Evolutionary conservation across 1,140 invertebrate genomes (phyloP), one percentile per base, ranked within the genome.

Genomic region (Pseudoatta argentina): DNA sequence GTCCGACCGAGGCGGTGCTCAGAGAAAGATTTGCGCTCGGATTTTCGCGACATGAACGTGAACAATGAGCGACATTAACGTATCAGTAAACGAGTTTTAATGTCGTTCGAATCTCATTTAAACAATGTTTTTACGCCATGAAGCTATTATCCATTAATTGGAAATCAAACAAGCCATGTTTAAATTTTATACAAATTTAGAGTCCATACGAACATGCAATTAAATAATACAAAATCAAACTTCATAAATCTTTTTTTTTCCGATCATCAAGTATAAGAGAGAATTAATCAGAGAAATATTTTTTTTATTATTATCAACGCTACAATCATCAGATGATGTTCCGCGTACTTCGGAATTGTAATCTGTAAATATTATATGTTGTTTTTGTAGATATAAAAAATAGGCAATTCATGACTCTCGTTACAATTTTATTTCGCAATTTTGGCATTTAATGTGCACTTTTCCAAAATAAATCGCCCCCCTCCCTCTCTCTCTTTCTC

Each of bases 41-140:
- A 82, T 59, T 82, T 16, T 66, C 18, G 27, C 27, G 44, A 24
- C 10, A 27, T 12, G n/a, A 21, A 30, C 55, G 39, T 53, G 48
- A 39, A 59, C 34, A 81, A 81, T 78, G 63, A 71, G n/a, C 16
- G 34, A 57, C 16, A 24, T 67, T 53, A 67, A 79, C 66, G 51
- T 44, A 71, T 57, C 30, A n/a, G 5, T 1, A 39, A 81, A 81
- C 30, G 51, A 71, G 34, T 44, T 81, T 81, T 27, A 71, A 69
- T 51, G n/a, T 51, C 66, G 21, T 27, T 5, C 66, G 51, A 24
- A 39, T 71, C 51, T 81, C 51, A 57, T 72, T 81, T 72, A 10
- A 53, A n/a, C 1, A 18, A 5, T 1, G 21, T 55, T 55, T 78
- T 78, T 48, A 27, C 39, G 24, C 44, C 44, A 16, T 0, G 5